A percentile compares a stretch with the other conserved stretches of the same genome.
Conservation (phyloP, 2,888 invertebrate species). For the Pecten maximus region DNA sequence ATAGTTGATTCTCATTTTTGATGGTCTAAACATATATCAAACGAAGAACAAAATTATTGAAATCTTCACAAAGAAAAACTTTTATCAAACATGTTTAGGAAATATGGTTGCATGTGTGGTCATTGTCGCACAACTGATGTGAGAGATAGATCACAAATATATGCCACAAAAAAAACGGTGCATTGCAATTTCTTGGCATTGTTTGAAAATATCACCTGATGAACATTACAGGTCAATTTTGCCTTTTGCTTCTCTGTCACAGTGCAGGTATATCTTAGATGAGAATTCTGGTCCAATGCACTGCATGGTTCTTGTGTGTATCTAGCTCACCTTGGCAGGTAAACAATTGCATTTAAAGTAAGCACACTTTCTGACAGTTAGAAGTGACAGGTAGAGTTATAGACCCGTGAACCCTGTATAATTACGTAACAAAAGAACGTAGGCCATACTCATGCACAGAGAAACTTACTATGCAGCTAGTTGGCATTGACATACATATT, state of each 20-base stretch:
- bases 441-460: neutral
- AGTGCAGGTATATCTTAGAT: neutral
- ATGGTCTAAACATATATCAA: too few species aligned
- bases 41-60: too few species aligned
- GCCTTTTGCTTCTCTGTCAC: neutral
- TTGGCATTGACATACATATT: neutral
- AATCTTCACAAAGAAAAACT: too few species aligned
- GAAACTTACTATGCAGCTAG: neutral
- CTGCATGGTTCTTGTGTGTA: neutral
- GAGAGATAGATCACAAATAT: too few species aligned
- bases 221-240: neutral
- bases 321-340: constrained; percentile 3
- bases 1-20: too few species aligned
- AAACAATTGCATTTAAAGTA: neutral
- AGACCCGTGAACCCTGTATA: constrained; percentile 22
- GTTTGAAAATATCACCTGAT: neutral
- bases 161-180: too few species aligned
- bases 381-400: constrained; percentile 1
- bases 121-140: too few species aligned
- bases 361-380: constrained; percentile 7
- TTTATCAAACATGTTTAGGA: too few species aligned
- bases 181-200: too few species aligned
- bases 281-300: neutral
- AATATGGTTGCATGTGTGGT: too few species aligned
- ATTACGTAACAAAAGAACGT: neutral